Evolutionary conservation across 2,888 invertebrate genomes (phyloP).

Genomic region (Rhamnusium bicolor): DNA sequence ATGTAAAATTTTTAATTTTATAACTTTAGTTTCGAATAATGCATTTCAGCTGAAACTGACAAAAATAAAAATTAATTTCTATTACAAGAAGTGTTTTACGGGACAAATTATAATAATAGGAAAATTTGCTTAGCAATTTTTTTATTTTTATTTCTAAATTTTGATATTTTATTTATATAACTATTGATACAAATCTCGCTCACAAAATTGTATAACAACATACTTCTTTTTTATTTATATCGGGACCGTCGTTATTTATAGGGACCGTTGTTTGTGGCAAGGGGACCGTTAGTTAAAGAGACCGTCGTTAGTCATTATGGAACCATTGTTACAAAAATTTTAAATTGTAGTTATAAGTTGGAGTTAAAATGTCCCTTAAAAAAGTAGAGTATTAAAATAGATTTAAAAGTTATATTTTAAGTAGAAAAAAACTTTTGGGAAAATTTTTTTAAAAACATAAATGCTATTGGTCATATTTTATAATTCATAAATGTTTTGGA

Average conservation of each 20-base stretch:
- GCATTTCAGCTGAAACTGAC: too few relatives aligned
- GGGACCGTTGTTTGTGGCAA: neutral
- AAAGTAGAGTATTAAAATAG: neutral
- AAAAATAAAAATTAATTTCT: too few relatives aligned
- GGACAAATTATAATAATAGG: too few relatives aligned
- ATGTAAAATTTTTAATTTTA: too few relatives aligned
- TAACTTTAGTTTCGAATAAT: too few relatives aligned
- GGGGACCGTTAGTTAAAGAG: neutral
- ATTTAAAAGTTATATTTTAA: too few relatives aligned
- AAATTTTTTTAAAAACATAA: neutral
- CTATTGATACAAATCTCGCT: neutral
- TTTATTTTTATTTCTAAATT: too few relatives aligned
- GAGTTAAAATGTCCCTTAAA: neutral
- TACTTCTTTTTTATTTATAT: neutral
- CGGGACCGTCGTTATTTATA: neutral
- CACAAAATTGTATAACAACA: neutral
- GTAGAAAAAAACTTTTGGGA: neutral
- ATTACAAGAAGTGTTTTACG: slow-evolving; percentile 1
- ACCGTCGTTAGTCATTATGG: too few relatives aligned
- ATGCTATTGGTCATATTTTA: neutral
- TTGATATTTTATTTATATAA: too few relatives aligned
- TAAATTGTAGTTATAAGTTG: too few relatives aligned
- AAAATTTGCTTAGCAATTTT: too few relatives aligned
- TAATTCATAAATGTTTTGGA: neutral
- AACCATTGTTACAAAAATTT: too few relatives aligned